Evolutionary conservation across 1,140 invertebrate species (phyloP), one percentile per base, ranked within the genome.

Genomic region (Drosophila simulans): DNA sequence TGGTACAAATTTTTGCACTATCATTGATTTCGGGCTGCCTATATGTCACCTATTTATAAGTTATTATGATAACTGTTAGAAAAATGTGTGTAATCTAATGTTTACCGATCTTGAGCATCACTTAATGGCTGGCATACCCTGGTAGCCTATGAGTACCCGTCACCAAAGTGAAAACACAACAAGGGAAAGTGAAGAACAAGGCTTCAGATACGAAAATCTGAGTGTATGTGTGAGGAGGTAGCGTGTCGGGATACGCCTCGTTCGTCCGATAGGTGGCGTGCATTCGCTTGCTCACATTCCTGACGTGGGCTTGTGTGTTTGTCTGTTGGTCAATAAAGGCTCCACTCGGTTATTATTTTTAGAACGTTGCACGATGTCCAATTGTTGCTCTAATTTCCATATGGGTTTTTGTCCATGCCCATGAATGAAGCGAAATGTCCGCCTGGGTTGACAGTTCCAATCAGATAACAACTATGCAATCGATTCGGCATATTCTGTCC

Each of bases 221-320:
- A 11, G 34, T 35, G 60, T 49, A n/a, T 56, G 31, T 55, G 52
- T 27, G 43, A 58, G 71, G 60, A 45, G 66, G 52, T 88, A 77
- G 82, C 83, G 82, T 85, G 83, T 78, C 78, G 76, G 46, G 46
- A 56, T 62, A 65, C 70, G 80, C 80, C 75, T 75, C 51, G 57
- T 52, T 37, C 46, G 34, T 46, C 81, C 81, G 45, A 51, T 58
- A 84, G 81, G 46, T 85, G 82, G 74, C 82, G 74, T 86, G 74
- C 42, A 53, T 12, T 51, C 27, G n/a, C 31, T 34, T 31, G n/a
- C 25, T 1, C 27, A 31, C 37, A 39, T 39, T 13, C 25, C 7
- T 49, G 48, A 49, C 25, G 27, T 64, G 43, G 46, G 15, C 15
- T 73, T 59, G 52, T 51, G 31, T 39, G 11, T 52, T 27, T 53